Base-by-base conservation (phyloP, 2,113 vertebrate species). In the Struthio camelus region DNA sequence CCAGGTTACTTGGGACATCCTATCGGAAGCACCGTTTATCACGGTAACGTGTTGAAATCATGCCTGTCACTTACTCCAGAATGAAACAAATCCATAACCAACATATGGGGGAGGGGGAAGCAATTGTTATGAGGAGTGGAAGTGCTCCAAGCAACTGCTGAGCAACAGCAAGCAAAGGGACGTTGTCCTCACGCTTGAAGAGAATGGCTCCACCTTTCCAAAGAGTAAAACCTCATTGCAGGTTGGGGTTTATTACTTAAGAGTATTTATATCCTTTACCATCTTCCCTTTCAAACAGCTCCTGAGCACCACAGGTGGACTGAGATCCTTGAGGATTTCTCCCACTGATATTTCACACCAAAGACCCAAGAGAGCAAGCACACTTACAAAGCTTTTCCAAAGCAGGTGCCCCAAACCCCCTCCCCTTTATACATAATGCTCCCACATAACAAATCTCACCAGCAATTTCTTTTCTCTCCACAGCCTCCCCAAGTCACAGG, bases 21-120 rank as follows among this genome's bases (percentile, higher is more conserved):
- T 64, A 25, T 42, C 46, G 2, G 2, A 64, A 95, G 71, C 1
- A 1, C 17, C 28, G 0, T 11, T 79, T 64, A 71, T 14, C 30
- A 24, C 8, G 27, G 24, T 9, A 9, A 4, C 13, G 42, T 8
- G 27, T 77, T 59, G 53, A 73, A 50, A 48, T 56, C 22, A 16
- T 14, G 36, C 23, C 28, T 51, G 18, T 0, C 0, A 54, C 46
- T 23, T 62, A 24, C 51, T 82, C 50, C 1, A 1, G 79, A 90
- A 80, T 14, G 32, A 56, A 79, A 48, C 7, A 4, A 66, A 19
- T 44, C 24, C 20, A 23, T 79, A 72, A 62, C 14, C 44, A 90
- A 56, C 61, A 62, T 3, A 62, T 27, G 28, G 42, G 16, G 51
- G 66, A 91, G 65, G 14, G 1, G 17, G 5, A 7, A 84, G 17